Evolutionary conservation across 1,140 invertebrate species (phyloP).

Genomic region (Muscidifurax raptorellus): DNA sequence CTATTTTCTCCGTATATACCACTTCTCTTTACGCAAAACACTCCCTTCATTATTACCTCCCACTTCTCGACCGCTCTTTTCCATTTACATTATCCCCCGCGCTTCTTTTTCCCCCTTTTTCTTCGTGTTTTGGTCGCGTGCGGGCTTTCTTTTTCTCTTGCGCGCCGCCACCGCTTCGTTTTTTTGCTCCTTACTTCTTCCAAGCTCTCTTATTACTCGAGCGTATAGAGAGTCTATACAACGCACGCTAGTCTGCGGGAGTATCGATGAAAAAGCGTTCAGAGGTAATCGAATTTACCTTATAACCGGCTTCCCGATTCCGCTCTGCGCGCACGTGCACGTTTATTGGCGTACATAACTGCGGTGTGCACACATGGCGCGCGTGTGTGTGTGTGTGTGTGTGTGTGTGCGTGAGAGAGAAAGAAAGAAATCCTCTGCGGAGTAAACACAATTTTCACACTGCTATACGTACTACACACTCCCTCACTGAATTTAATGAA

Average conservation of each 20-base stretch:
- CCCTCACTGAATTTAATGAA: no score
- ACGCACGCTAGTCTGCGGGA: neutral
- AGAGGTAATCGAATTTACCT: no score
- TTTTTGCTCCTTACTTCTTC: neutral
- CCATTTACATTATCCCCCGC: neutral
- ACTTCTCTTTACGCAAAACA: neutral
- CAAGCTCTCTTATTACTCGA: no score
- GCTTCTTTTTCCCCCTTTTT: neutral
- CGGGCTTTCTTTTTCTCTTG: neutral
- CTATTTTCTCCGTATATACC: neutral
- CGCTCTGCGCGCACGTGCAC: no score
- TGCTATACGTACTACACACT: no score
- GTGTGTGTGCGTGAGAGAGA: neutral
- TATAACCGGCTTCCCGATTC: no score
- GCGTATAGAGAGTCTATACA: neutral
- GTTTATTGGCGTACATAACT: no score
- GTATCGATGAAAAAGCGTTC: neutral
- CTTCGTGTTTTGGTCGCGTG: neutral
- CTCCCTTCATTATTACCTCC: slow-evolving; percentile 15
- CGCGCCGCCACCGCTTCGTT: neutral
- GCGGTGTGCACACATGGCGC: no score
- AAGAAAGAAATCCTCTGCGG: no score
- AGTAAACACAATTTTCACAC: no score
- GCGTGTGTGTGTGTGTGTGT: neutral
- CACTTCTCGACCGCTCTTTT: neutral